Evolutionary conservation across 2,113 vertebrate species (phyloP), one percentile per base, ranked within the genome.

Genomic region (Grallaria varia): DNA sequence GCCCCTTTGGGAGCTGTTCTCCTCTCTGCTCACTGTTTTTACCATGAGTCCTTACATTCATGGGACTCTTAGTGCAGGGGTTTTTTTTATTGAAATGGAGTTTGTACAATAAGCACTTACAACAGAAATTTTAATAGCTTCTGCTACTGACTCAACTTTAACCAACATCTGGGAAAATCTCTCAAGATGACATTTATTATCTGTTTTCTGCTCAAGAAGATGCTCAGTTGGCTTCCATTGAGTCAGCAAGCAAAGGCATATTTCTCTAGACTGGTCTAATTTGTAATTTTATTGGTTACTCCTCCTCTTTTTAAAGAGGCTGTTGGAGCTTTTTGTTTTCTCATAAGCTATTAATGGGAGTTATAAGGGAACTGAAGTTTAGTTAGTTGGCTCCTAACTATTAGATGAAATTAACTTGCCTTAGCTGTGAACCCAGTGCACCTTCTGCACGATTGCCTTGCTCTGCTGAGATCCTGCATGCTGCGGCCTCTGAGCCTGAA

Each of bases 91-190:
- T 64, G 30, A 87, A 40, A 35, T 77, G 44, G 56, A 84, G 52
- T 64, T 93, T 89, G 66, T 64, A 30, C 60, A 74, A 60, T 69
- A 68, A 91, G 71, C 39, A 84, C 23, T 83, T 93, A 84, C 0
- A 0, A 81, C 44, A 72, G 44, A 85, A 62, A 72, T 91, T 87
- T 91, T 58, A 83, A 9, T 69, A 79, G 44, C 44, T 90, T 22
- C 74, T 5, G 1, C 72, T 89, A 20, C 84, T 84, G 53, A 58
- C n/a, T 93, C 40, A 77, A 71, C 64, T 95, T 89, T 8, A 74
- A n/a, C 72, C 86, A 81, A 53, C 68, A 86, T 89, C 77, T 92
- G 86, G 63, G 84, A 83, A 37, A 78, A 74, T 84, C n/a, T 89
- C 93, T 81, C 69, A 89, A 92, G 73, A 71, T 81, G 22, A 63